Base-by-base conservation (phyloP, 2,113 vertebrate species). In the Meleagris gallopavo region DNA sequence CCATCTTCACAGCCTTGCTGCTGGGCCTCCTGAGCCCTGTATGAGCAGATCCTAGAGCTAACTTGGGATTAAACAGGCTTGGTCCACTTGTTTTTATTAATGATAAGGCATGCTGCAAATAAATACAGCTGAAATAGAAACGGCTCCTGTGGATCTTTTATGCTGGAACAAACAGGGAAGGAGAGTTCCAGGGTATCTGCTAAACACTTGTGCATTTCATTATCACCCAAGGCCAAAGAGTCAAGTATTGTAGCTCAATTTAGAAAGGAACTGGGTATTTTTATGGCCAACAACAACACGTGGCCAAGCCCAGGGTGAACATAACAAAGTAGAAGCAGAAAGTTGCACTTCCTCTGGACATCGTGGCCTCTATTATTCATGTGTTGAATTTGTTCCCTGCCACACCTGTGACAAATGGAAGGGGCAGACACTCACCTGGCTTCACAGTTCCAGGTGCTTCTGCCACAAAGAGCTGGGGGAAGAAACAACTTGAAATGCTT, bases 221-320 rank as follows among this genome's bases (percentile, higher is more conserved):
- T 95, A 89, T 94, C 87, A 1, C 62, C 78, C 71, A 73, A 89
- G 96, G 91, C 93, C 94, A 96, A 87, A 78, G 30, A 92, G 90
- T 93, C 93, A 89, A 92, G 78, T 62, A 66, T 70, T 87, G 83
- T n/a, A 84, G 93, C 94, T 79, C 58, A 87, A 62, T 87, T 92
- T 90, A 94, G 93, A 96, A 92, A 93, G 86, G 92, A 93, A 93
- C 86, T 76, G 90, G 86, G 30, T 93, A 92, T 94, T 96, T 90
- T 96, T 97, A 73, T 86, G 81, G 73, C 74, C 66, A 92, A 36
- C n/a, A 52, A 60, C 25, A 90, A 67, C 73, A 94, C 5, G 36
- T 73, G 74, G 75, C 66, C 10, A 3, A 91, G 67, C 14, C 62
- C 81, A 62, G 83, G 74, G 74, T 73, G 92, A 85, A 38, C 24